phyloP scores from a whole-genome alignment of 2,888 invertebrate species.

The Spisula subtruncata region DNA sequence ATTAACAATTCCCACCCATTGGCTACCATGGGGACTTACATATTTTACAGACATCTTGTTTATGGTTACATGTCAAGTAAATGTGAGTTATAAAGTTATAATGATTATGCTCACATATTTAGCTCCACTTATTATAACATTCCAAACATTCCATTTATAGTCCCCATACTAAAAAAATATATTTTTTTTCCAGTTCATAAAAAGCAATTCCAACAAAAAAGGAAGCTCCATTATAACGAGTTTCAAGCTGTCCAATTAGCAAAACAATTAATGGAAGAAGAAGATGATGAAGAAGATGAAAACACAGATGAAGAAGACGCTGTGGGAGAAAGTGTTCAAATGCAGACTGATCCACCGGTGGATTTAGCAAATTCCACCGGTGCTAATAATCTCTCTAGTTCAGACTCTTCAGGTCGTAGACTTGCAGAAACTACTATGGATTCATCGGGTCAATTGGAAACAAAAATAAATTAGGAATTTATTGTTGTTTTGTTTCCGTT shows the following conservation, averaged over 20 bases:
- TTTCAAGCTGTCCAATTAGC: slow-evolving; percentile 97
- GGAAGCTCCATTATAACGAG: slow-evolving; percentile 99
- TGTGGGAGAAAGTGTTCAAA: slow-evolving; percentile 54
- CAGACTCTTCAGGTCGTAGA: slow-evolving; percentile 32
- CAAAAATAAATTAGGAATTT: slow-evolving; percentile 45
- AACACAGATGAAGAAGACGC: slow-evolving; percentile 51
- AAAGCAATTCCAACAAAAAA: slow-evolving; percentile 95
- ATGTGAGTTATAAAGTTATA: no score
- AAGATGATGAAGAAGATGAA: slow-evolving; percentile 92
- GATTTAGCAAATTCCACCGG: slow-evolving; percentile 35
- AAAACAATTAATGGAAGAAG: slow-evolving; percentile 95
- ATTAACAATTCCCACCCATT: no score
- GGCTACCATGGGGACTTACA: no score
- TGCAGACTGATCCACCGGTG: slow-evolving; percentile 61
- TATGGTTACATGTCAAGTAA: no score
- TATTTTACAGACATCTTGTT: no score
- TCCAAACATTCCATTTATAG: no score
- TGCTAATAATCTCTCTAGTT: slow-evolving; percentile 29
- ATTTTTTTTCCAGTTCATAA: slow-evolving; percentile 89
- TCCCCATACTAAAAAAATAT: neutral
- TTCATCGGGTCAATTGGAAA: slow-evolving; percentile 49
- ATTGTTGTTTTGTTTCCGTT: neutral
- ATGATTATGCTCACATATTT: no score
- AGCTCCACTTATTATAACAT: no score
- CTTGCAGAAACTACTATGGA: slow-evolving; percentile 41